Evolutionary conservation across 2,113 vertebrate species (phyloP).

Genomic region (Pithys albifrons): DNA sequence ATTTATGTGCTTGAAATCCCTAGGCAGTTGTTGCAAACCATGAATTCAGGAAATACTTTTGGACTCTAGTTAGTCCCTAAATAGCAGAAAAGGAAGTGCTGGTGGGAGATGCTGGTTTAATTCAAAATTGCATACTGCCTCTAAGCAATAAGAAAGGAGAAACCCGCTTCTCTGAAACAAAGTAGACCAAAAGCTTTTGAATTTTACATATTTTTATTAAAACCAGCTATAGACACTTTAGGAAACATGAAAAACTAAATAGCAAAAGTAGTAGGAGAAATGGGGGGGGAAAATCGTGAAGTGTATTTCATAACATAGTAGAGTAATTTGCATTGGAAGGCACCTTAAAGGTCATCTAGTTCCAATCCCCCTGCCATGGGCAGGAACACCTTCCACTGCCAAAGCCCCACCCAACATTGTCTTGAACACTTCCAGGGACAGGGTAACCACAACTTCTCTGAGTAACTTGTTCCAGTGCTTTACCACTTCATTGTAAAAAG

Average conservation of each 20-base stretch:
- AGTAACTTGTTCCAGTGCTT: neutral
- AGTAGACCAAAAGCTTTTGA: neutral
- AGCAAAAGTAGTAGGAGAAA: neutral
- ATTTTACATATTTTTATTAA: neutral
- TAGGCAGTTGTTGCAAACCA: neutral
- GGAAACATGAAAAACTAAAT: neutral
- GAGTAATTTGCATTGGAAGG: rapidly evolving
- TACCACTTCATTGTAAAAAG: neutral
- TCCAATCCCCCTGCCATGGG: neutral
- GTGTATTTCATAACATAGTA: neutral
- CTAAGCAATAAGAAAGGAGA: neutral
- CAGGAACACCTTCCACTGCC: neutral
- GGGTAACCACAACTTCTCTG: neutral
- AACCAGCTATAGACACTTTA: neutral
- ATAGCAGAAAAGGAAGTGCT: neutral
- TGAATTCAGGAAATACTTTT: conserved; percentile 29
- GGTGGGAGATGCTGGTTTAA: neutral
- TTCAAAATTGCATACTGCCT: neutral
- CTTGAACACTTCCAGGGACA: neutral
- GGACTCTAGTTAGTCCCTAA: neutral
- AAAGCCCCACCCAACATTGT: neutral
- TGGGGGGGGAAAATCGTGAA: rapidly evolving
- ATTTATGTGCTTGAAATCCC: neutral
- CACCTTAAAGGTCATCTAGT: neutral
- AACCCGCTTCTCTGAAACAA: neutral